Evolutionary conservation across 2,113 vertebrate species (phyloP).

Genomic region (Barnardius zonarius): DNA sequence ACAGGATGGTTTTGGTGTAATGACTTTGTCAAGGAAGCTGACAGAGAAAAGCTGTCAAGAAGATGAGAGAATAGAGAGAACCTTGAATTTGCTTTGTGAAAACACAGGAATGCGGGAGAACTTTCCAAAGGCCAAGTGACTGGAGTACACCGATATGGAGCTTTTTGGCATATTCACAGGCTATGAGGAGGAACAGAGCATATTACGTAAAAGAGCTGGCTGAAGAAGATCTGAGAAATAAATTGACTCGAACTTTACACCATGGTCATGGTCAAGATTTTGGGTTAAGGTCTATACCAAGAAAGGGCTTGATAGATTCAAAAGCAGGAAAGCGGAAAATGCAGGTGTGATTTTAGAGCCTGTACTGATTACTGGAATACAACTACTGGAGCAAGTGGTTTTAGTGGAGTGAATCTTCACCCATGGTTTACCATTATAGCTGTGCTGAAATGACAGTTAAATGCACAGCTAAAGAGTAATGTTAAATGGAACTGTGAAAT

Average conservation of each 20-base stretch:
- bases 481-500: slow-evolving; percentile 2
- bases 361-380: background rate
- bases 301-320: background rate
- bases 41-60: background rate
- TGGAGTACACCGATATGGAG: background rate
- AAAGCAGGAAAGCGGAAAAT: background rate
- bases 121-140: background rate
- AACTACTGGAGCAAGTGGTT: background rate
- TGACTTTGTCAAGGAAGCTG: background rate
- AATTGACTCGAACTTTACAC: background rate
- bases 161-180: background rate
- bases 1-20: background rate
- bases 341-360: background rate
- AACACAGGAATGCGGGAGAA: background rate
- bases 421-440: background rate
- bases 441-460: background rate
- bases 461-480: background rate
- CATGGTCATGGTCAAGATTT: background rate
- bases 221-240: background rate
- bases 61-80: background rate
- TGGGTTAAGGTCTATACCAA: background rate
- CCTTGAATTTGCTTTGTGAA: background rate
- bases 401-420: background rate
- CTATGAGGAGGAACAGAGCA: background rate
- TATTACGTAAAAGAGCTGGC: background rate